Evolutionary conservation across 92 coral and sea anemone species (phyloP), one percentile per base, ranked within the genome.

Genomic region (Epizoanthus scotinus): DNA sequence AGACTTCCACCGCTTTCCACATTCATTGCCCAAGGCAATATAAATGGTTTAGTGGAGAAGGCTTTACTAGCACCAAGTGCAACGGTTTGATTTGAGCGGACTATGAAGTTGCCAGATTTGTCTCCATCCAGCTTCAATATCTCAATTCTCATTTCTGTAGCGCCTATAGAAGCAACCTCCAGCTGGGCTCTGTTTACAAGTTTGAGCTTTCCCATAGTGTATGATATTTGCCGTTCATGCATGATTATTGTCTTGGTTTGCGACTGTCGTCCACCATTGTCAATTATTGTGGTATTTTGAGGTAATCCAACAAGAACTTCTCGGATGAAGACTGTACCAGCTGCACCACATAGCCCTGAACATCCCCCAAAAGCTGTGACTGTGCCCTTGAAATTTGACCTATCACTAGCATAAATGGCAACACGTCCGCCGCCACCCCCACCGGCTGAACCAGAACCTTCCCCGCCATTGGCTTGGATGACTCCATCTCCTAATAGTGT

Each of bases 361-460:
- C 92, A 79, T 15, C 92, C 92, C 53, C 92, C 92, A 85, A 71
- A 85, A 75, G 84, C 71, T 24, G 86, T 79, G 14, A 89, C 70
- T 10, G 7, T 2, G 19, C 92, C 92, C 38, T 84, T 67, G 61
- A 85, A 89, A 50, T 31, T 57, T 54, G 78, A 59, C 24, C 77
- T 84, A 53, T 85, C 79, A 18, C 70, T 63, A 27, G 67, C 82
- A 70, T 89, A 89, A 71, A 89, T 27, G 2, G 89, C 92, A 17
- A 89, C 70, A 57, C 92, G 86, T 25, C 92, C 92, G 18, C 92
- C 92, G 6, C 89, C 70, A 17, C 92, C 92, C 20, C 92, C 92
- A 13, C 83, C 82, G 5, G 82, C 72, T 34, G 82, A 28, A 8
- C 63, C 58, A 52, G 71, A 78, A 15, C 82, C 87, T 29, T 65